A percentile compares a stretch with the other conserved stretches of the same genome.
These are phyloP conservation scores for Sterna hirundo DNA, from an alignment of 2,113 vertebrate genomes.

Conservation along the genomic window DNA sequence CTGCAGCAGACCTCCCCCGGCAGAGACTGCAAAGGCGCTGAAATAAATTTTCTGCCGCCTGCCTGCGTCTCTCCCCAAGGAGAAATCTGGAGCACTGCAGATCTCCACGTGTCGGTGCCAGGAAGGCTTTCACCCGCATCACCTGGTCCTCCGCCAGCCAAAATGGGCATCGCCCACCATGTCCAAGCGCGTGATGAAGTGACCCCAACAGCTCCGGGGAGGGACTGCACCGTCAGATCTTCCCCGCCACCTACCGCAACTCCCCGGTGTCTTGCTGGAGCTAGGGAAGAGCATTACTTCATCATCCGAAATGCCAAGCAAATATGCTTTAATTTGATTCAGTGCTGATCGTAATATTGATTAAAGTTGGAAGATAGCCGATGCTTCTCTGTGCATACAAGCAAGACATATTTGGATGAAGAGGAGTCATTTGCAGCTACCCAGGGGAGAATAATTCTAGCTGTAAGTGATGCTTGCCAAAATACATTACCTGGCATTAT, in stretches of 20 bases:
- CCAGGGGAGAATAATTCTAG: neutral
- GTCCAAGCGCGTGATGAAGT: accelerated
- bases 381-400: neutral
- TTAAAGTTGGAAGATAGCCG: constrained; percentile 3
- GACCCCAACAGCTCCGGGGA: neutral
- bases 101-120: accelerated
- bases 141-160: neutral
- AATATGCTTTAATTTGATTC: constrained; percentile 30
- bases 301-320: neutral
- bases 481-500: constrained; percentile 4
- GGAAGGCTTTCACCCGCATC: neutral
- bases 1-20: neutral
- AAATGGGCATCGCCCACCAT: accelerated
- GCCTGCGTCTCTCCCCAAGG: neutral
- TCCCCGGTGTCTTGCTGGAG: neutral
- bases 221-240: neutral
- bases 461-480: constrained; percentile 18
- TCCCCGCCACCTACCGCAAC: neutral
- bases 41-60: neutral
- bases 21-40: neutral
- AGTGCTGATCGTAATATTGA: constrained; percentile 17
- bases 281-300: neutral
- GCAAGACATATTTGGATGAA: neutral
- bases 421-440: neutral
- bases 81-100: neutral